Evolutionary conservation across 2,113 vertebrate species (phyloP), one percentile per base, ranked within the genome.

Genomic region (Lasiurus cinereus): DNA sequence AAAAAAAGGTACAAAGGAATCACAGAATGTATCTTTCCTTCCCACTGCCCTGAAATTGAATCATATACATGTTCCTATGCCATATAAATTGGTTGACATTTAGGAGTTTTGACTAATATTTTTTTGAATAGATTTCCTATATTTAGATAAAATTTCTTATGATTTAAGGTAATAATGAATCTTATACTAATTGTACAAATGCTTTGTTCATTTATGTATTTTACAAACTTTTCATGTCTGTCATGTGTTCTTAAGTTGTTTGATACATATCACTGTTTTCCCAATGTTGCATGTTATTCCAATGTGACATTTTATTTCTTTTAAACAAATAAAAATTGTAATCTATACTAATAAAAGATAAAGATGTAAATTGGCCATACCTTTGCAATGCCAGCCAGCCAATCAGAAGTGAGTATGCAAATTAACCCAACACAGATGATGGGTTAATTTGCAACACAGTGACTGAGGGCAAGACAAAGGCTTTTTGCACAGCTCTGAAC

Each of bases 281-380:
- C 62, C 22, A 48, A 62, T 62, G 64, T 86, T 33, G 54, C 48
- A 22, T 2, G 46, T 50, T 36, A 43, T 70, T 94, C 59, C 12
- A 59, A 86, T 90, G 22, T 19, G 43, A 83, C 14, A 29, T 95
- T 82, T 92, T 1, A 29, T 95, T 82, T 92, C 7, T 83, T 36
- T 59, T 52, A 39, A 59, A 59, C 6, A 39, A 91, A 74, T 22
- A 48, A n/a, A 39, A n/a, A 18, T 22, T 22, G 5, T 27, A 72
- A 11, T 52, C 50, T 52, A 52, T 15, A 52, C 5, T 52, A 52
- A 52, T 52, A 52, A 52, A 52, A 52, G 14, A 52, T 14, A 52
- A 52, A 52, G 50, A 52, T 52, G 15, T 15, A 52, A 52, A 52
- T 52, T 52, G 50, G 15, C 50, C 50, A 3, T 52, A 52, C 50